phyloP scores from a whole-genome alignment of 2,113 vertebrate species.

The Tangachromis dhanisi region DNA sequence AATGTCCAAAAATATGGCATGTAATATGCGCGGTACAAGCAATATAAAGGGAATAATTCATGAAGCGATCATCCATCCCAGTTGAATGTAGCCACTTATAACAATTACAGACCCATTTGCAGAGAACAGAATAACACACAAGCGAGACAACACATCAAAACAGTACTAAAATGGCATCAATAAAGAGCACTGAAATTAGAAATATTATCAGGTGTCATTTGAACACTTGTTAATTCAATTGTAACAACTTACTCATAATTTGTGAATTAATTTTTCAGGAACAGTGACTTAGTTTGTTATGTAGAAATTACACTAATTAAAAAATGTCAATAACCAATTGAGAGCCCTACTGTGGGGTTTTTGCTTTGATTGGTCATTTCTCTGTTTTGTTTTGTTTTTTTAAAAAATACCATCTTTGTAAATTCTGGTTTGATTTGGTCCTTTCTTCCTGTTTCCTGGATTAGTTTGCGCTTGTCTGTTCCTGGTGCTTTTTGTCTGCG shows the following conservation, averaged over 20 bases:
- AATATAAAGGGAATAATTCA: background rate
- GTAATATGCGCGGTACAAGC: background rate
- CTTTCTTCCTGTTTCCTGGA: background rate
- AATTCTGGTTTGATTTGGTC: background rate
- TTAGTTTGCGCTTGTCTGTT: background rate
- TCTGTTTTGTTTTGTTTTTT: background rate
- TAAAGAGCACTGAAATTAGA: background rate
- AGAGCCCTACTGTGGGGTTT: rapidly evolving
- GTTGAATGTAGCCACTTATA: conserved; percentile 18
- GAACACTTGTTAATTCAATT: background rate
- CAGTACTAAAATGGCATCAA: background rate
- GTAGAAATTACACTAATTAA: background rate
- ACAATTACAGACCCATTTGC: conserved; percentile 14
- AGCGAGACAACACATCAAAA: background rate
- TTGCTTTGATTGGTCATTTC: background rate
- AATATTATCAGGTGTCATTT: background rate
- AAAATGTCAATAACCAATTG: background rate
- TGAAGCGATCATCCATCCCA: background rate
- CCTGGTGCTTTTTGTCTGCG: background rate
- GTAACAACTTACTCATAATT: background rate
- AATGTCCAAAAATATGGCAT: background rate
- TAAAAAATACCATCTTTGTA: background rate
- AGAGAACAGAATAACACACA: background rate
- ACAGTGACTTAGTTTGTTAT: background rate
- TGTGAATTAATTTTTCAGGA: background rate